Base-by-base conservation (phyloP, 2,888 invertebrate species). In the Tetropium fuscum region DNA sequence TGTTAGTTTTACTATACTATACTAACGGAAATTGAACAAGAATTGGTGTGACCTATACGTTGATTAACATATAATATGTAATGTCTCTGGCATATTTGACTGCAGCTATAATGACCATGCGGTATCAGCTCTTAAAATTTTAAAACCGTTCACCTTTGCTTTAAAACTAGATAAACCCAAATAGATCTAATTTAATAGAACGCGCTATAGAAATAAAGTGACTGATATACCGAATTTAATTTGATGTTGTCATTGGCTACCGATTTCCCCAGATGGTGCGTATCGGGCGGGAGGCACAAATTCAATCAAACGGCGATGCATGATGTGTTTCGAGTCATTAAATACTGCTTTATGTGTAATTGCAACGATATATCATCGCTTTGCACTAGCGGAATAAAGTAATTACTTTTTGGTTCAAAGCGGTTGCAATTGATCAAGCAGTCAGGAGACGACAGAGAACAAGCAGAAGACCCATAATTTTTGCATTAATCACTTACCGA, bases 251-350 rank as follows among this genome's bases (percentile, higher is more conserved):
- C 19, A 11, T 10, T 51, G 38, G 20, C 13, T 22, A 40, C 13
- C 19, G 25, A 45, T 38, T 44, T 56, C 19, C 58, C 55, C 55
- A 55, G 55, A 61, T 60, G 66, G 56, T 51, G 59, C 53, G 58
- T 40, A 59, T 48, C 44, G 16, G 27, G 10, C 15, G 49, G 48
- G 49, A 48, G 48, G 15, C 36, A 13, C 56, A 63, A 72, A 73
- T 71, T 71, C 68, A 72, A 73, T 72, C 71, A 69, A 70, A 73
- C 70, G 66, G 66, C 69, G 64, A 66, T 69, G 63, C 67, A 69
- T 68, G 71, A 71, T 72, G 69, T 72, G 78, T 74, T 74, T 73
- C 75, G 76, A 71, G 68, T 72, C 76, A 76, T 76, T 76, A 77
- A 75, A 75, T 74, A 66, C 67, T 68, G 75, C 74, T 75, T 74